Base-by-base conservation (phyloP, 2,888 invertebrate species). In the Malthinus seriepunctatus region DNA sequence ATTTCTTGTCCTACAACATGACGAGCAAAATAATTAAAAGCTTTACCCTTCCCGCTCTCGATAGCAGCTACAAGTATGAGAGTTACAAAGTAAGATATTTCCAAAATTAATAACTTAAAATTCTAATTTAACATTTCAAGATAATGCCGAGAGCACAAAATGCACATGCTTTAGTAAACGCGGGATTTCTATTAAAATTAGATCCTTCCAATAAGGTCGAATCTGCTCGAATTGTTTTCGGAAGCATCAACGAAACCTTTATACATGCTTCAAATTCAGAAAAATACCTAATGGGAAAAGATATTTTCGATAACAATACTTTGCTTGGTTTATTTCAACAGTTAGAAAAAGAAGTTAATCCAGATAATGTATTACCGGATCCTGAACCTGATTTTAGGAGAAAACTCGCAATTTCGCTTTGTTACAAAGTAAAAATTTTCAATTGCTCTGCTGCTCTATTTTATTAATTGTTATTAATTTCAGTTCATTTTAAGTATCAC, bases 141-240 rank as follows among this genome's bases (percentile, higher is more conserved):
- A 84, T 90, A 50, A 87, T 88, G 83, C 84, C 87, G 2, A 79
- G 89, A 51, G 81, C 86, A 2, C 87, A 88, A 77, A 89, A 88
- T 68, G 85, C 88, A 0, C 88, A 88, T 66, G 89, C 90, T 0
- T 84, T 86, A 67, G 87, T 91, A 0, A 89, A 90, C 67, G 88
- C 88, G 12, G 90, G 84, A 3, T 89, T 90, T 71, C 76, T 86
- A 0, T 83, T 88, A 59, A 82, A 85, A 70, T 73, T 89, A 44
- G 73, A 79, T 61, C 65, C 79, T 60, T 68, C 82, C 39, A 77
- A 76, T 39, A 77, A 76, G 42, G 71, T 79, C 11, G 62, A 73
- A 10, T 79, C 79, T 0, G 83, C 86, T 0, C 81, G 77, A 7
- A 81, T 90, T 42, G 84, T 88, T 23, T 88, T 81, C 69, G 89